Evolutionary conservation across 2,113 vertebrate genomes (phyloP), one percentile per base, ranked within the genome.

Genomic region (Mastomys coucha): DNA sequence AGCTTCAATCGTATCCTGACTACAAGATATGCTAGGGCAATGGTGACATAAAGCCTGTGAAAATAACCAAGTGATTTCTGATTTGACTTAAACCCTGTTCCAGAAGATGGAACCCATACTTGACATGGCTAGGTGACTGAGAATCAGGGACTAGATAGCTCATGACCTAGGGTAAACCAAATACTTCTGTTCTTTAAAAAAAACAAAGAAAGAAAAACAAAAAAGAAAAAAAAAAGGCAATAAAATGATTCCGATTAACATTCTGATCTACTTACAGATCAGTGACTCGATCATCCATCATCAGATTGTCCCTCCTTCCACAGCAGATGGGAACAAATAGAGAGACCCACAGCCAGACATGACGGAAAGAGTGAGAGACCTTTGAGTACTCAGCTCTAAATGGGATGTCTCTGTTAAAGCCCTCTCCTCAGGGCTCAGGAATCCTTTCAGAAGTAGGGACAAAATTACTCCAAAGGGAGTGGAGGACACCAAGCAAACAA

Each of bases 381-480:
- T 28, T 82, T 13, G n/a, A 60, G 3, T 22, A 28, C n/a, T 82
- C 22, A 28, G 13, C 6, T 58, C 24, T 84, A 60, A 60, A 60
- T 42, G 80, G n/a, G n/a, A 60, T 60, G 22, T 42, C n/a, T 60
- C 53, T 11, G 26, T 60, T 36, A 58, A 39, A 56, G 58, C 9
- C 19, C 53, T 82, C 22, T 19, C 80, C 36, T 39, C 56, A 39
- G 24, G 7, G 56, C 12, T 60, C 36, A 16, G 22, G n/a, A 13
- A 39, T 39, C n/a, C 22, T n/a, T 42, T 22, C 7, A 60, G 80
- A 60, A 16, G 22, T 39, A n/a, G 12, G 26, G 22, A 7, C n/a
- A 17, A 12, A 13, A n/a, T n/a, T 20, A 24, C 2, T 9, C 2
- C 33, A 39, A 22, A n/a, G n/a, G 58, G 3, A 7, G 3, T 42